Base-by-base conservation (phyloP, 2,888 invertebrate genomes). In the Empis stercorea region DNA sequence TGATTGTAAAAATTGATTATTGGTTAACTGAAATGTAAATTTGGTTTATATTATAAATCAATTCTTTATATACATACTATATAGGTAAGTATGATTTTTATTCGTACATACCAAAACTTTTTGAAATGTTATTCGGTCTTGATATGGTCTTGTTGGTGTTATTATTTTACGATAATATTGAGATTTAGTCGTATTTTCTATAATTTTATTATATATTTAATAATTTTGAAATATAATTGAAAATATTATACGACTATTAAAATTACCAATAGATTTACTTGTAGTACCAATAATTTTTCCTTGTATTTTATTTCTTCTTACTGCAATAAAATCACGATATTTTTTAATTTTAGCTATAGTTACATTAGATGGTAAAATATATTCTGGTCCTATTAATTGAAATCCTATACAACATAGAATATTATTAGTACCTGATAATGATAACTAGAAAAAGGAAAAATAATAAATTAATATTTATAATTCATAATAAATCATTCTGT, bases 1-100 rank as follows among this genome's bases (percentile, higher is more conserved):
- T 34, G 64, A 65, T 55, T 64, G 57, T 2, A 76, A 59, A 54
- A 76, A 73, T 23, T 58, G 56, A 54, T 75, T 76, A 1, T 55
- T 56, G 13, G 73, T 73, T 9, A 51, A 56, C 72, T 72, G 61
- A 39, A 47, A 58, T 44, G 55, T 27, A 16, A 7, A 10, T 20
- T 32, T n/a, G 1, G 16, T 10, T 37, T 36, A 32, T 6, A 32
- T 13, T 13, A 32, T 13, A 32, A 41, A 34, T 37, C n/a, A 42
- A 30, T 46, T n/a, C 42, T 41, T 37, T 23, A 14, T 11, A 11
- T 38, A n/a, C n/a, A n/a, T n/a, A n/a, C n/a, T n/a, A n/a, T n/a
- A n/a, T n/a, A 38, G 10, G 4, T 16, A 16, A 20, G 3, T 20
- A 4, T 20, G 20, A 20, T 20, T 4, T 20, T 20, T 20, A 4